These are phyloP conservation scores for Anarsia innoxiella DNA, from an alignment of 2,888 invertebrate species.

Conservation along the genomic window DNA sequence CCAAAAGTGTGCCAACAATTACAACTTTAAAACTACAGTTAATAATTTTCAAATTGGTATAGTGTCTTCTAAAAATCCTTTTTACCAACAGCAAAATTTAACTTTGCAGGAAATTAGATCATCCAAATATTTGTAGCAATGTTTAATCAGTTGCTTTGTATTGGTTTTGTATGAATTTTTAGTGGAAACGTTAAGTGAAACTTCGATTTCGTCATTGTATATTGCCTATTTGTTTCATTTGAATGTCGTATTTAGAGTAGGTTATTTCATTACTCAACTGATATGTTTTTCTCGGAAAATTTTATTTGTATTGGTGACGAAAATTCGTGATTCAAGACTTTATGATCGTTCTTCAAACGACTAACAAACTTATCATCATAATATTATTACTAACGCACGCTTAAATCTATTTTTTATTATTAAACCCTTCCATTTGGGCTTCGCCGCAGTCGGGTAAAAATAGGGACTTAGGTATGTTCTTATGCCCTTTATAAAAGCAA, in stretches of 20 bases:
- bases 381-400: too few species aligned
- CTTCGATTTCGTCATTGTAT: constrained; percentile 30
- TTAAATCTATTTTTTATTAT: too few species aligned
- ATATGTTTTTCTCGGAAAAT: constrained; percentile 3
- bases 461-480: too few species aligned
- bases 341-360: too few species aligned
- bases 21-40: constrained; percentile 13
- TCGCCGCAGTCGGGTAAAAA: too few species aligned
- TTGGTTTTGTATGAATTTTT: constrained; percentile 21
- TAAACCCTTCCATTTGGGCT: too few species aligned
- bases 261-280: constrained; percentile 12
- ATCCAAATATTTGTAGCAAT: constrained; percentile 23
- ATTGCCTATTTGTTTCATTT: constrained; percentile 17
- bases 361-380: too few species aligned
- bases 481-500: too few species aligned
- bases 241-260: constrained; percentile 18
- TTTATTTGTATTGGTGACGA: too few species aligned
- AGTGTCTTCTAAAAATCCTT: neutral
- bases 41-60: neutral
- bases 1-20: neutral
- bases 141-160: constrained; percentile 30
- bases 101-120: constrained; percentile 30
- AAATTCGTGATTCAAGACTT: too few species aligned
- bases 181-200: constrained; percentile 25
- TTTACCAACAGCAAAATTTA: constrained; percentile 15